These are phyloP conservation scores for Crematogaster levior DNA, from an alignment of 2,888 invertebrate genomes.

Conservation along the genomic window DNA sequence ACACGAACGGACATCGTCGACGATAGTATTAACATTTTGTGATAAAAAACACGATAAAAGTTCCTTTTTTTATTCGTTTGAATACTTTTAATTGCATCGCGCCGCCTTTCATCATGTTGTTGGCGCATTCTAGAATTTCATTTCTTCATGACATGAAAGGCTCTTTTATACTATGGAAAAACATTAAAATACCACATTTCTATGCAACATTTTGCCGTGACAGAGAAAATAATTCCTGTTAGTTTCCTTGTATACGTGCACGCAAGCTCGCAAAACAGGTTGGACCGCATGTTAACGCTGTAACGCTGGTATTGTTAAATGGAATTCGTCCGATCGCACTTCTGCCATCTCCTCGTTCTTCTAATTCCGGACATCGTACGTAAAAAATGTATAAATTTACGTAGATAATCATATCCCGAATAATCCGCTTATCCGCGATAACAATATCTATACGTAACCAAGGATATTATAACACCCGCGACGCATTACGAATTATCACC, in stretches of 20 bases:
- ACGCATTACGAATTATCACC: slow-evolving; percentile 14
- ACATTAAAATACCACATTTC: slow-evolving; percentile 52
- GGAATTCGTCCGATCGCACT: slow-evolving; percentile 24
- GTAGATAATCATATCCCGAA: slow-evolving; percentile 8
- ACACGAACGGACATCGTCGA: neutral
- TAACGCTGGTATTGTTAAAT: slow-evolving; percentile 11
- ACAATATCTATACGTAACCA: neutral
- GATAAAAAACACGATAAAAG: slow-evolving; percentile 33
- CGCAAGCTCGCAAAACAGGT: slow-evolving; percentile 14
- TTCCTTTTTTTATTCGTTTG: slow-evolving; percentile 42
- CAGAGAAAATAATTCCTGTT: slow-evolving; percentile 52
- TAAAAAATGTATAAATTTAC: slow-evolving; percentile 18
- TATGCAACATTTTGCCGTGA: slow-evolving; percentile 43
- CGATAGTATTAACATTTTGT: slow-evolving; percentile 32
- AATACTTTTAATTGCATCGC: slow-evolving; percentile 56
- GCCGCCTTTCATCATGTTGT: slow-evolving; percentile 44
- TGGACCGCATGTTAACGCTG: slow-evolving; percentile 23
- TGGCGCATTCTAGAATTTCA: slow-evolving; percentile 54
- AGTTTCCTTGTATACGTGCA: slow-evolving; percentile 22
- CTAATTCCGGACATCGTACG: neutral
- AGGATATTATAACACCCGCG: neutral
- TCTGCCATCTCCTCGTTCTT: neutral
- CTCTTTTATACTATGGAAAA: slow-evolving; percentile 47
- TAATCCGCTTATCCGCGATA: slow-evolving; percentile 21
- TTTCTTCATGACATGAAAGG: slow-evolving; percentile 52